Evolutionary conservation across 64 coral and sea anemone species (phyloP), one percentile per base, ranked within the genome.

Genomic region (Porites lutea): DNA sequence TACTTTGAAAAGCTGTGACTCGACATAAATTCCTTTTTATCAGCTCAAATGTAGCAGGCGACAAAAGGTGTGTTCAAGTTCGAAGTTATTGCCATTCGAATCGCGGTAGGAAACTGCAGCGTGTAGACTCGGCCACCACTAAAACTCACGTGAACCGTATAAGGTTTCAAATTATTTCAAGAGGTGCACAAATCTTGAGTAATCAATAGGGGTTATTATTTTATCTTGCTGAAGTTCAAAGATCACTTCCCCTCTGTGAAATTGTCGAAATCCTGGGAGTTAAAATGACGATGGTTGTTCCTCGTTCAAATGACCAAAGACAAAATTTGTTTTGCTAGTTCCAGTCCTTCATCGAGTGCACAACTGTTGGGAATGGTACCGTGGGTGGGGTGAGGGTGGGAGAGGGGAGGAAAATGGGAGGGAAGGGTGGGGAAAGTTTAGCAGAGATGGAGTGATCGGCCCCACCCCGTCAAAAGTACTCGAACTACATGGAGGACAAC

Each of bases 271-370:
- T 37, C 1, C 27, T 37, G 27, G 27, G 27, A 37, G 27, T 37
- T 37, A 37, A 37, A n/a, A 60, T 80, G 77, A 65, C 79, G 59
- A 64, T 83, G 44, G 48, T 48, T 15, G 13, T 65, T 37, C 27
- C 65, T 67, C 50, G 22, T 78, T 22, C 48, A 50, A 78, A 83
- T 83, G 59, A 48, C 57, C 15, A 12, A 13, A 11, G 4, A 44
- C 19, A 21, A 44, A 18, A 16, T 50, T 84, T 84, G 63, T 84
- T 84, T 84, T 67, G 15, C 63, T 68, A 27, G 61, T 53, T 63
- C 81, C 48, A 84, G 61, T 84, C 63, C 47, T 47, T 16, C 15
- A 50, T 47, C 14, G 13, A 13, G 9, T 5, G 63, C 13, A 16
- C 20, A 9, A 18, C 53, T 49, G 5, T 15, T 54, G 13, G 14